Evolutionary conservation across 2,113 vertebrate species (phyloP), one percentile per base, ranked within the genome.

Genomic region (Paralichthys olivaceus): DNA sequence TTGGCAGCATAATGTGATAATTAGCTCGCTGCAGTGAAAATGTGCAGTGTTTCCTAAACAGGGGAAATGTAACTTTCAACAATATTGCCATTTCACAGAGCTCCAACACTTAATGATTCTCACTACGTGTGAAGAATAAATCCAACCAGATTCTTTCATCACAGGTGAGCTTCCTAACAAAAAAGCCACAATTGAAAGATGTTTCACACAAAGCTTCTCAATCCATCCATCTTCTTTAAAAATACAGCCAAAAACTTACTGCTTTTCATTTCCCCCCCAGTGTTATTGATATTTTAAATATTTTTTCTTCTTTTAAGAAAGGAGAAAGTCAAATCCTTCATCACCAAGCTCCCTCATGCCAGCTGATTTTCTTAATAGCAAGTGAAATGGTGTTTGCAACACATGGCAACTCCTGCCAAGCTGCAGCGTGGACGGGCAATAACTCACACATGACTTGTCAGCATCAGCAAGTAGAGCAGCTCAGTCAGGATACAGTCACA

Each of bases 331-430:
- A n/a, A 4, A 28, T 55, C 8, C 8, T 17, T 55, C 15, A 53
- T 14, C 12, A 60, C 26, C 14, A 29, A 17, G 13, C 54, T 67
- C 17, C 53, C 20, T 66, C 23, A 8, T 43, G 47, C 43, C 26
- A 57, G 43, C 51, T 28, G 59, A 53, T 76, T 71, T 62, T 32
- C 40, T 66, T 74, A 77, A 63, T 32, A 59, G 45, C n/a, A 28
- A 13, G 54, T 79, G 64, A 76, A 82, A 43, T 26, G 19, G 32
- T 57, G 49, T 69, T 79, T 76, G 63, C 69, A 57, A 69, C 72
- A 85, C 60, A 55, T 77, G 72, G 32, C 58, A 77, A 51, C 25
- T 79, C 51, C 60, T 55, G 49, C 63, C 56, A 61, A 74, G 68
- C 40, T 71, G 22, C 47, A 34, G 22, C 55, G 61, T 72, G 49